Evolutionary conservation across 2,888 invertebrate species (phyloP).

Genomic region (Gibbula magus): DNA sequence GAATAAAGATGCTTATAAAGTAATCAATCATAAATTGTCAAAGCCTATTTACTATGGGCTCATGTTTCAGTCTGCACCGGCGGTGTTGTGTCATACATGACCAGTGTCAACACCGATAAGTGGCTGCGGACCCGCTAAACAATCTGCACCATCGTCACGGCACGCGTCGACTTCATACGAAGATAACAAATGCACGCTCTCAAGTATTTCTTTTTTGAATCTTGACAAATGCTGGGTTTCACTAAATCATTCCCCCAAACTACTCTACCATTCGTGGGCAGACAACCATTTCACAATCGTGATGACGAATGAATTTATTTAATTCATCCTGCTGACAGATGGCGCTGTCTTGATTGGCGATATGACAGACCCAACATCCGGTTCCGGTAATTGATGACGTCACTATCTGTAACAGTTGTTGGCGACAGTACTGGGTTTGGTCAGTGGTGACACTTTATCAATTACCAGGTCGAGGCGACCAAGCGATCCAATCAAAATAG

Average conservation of each 20-base stretch:
- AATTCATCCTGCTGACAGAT: not conserved
- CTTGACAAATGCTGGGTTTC: not conserved
- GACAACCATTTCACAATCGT: not conserved
- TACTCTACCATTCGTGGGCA: not conserved
- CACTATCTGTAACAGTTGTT: not conserved
- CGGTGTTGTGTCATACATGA: not conserved
- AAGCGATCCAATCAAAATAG: not conserved
- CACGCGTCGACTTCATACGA: not conserved
- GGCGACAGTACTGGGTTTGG: not conserved
- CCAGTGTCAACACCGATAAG: not conserved
- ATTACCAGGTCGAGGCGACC: not conserved
- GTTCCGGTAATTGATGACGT: not conserved
- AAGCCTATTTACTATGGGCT: constrained; percentile 1
- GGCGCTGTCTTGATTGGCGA: not conserved
- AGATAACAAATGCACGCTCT: not conserved
- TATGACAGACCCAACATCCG: not conserved
- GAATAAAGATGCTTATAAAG: not conserved
- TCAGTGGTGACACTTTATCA: not conserved
- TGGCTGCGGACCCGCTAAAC: not conserved
- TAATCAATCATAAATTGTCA: constrained; percentile 15
- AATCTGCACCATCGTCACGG: not conserved
- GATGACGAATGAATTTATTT: not conserved
- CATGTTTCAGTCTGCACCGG: not conserved
- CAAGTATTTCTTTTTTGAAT: not conserved
- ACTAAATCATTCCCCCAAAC: not conserved